Conservation (phyloP, 2,888 invertebrate species). For the Odontothrips loti region DNA sequence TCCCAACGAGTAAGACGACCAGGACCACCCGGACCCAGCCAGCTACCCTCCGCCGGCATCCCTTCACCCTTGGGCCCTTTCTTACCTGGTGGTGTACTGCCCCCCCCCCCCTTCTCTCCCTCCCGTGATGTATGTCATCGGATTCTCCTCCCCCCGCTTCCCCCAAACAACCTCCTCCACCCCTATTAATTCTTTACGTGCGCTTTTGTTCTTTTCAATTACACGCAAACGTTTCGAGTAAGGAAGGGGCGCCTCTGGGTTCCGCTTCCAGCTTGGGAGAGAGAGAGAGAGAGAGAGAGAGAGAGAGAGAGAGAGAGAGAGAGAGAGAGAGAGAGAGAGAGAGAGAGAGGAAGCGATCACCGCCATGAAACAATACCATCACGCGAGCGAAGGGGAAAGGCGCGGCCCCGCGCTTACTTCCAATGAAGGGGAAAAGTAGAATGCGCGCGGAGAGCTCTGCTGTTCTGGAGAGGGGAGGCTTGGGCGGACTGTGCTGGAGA, state of each 20-base stretch:
- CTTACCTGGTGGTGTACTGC: no score
- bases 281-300: not conserved
- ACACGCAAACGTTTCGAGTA: not conserved
- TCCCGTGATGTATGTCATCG: not conserved
- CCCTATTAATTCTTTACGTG: constrained; percentile 6
- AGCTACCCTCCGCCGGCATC: no score
- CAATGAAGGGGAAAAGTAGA: no score
- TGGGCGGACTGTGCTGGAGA: no score
- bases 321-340: not conserved
- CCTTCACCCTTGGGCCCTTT: no score
- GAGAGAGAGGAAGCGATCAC: not conserved
- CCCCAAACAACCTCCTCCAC: not conserved
- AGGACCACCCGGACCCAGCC: no score
- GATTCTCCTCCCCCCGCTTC: not conserved
- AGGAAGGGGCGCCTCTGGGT: not conserved
- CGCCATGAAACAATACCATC: not conserved
- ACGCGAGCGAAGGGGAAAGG: not conserved
- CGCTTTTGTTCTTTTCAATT: constrained; percentile 3
- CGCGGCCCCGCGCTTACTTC: not conserved
- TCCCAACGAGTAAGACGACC: no score
- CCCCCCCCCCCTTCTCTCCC: not conserved
- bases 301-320: not conserved
- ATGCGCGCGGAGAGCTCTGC: no score
- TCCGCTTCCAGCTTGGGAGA: no score
- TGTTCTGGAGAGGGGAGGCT: no score